phyloP scores from a whole-genome alignment of 1,140 invertebrate genomes.

The Trachymyrmex cornetzi region DNA sequence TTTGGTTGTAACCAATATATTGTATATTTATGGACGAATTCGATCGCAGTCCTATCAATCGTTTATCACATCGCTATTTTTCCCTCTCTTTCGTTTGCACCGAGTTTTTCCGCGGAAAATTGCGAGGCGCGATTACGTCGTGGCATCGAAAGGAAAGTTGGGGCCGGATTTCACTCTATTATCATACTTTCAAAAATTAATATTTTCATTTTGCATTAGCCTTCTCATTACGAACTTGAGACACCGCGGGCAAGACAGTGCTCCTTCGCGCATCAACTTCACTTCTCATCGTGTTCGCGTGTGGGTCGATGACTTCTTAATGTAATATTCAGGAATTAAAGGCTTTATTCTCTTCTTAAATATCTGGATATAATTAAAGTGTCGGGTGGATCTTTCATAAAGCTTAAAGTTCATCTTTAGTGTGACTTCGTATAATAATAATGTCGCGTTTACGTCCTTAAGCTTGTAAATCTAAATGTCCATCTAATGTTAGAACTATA shows the following conservation, averaged over 20 bases:
- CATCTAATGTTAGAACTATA: neutral
- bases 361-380: constrained; percentile 59
- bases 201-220: constrained; percentile 18
- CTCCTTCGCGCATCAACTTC: constrained; percentile 18
- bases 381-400: constrained; percentile 42
- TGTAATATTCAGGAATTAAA: constrained; percentile 58
- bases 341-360: constrained; percentile 36
- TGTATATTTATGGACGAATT: neutral
- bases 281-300: constrained; percentile 24
- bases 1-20: neutral
- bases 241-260: constrained; percentile 32
- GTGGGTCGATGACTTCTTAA: constrained; percentile 39
- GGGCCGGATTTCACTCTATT: constrained; percentile 48
- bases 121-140: neutral
- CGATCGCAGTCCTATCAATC: neutral
- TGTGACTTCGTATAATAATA: constrained; percentile 22
- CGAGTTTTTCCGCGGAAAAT: constrained; percentile 10
- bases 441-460: neutral
- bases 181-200: constrained; percentile 61
- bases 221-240: constrained; percentile 22
- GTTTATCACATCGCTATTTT: neutral
- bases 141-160: constrained; percentile 34
- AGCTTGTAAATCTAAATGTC: constrained; percentile 8
- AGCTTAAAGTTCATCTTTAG: neutral
- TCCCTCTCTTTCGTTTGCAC: neutral